Evolutionary conservation across 2,113 vertebrate genomes (phyloP).

Genomic region (Castor canadensis): DNA sequence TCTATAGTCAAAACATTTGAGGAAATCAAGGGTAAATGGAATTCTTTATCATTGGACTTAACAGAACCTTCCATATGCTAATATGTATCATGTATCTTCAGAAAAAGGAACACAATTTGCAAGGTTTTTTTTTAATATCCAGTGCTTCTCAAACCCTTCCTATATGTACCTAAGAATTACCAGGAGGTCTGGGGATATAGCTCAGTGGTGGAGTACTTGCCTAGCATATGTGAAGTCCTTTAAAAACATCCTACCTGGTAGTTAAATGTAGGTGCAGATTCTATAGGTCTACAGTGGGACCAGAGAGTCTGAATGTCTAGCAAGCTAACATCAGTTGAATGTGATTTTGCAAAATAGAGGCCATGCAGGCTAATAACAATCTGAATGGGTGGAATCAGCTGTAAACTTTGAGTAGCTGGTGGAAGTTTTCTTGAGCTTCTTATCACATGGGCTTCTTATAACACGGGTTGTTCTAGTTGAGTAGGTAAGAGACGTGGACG

Average conservation of each 20-base stretch:
- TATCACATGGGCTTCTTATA: neutral
- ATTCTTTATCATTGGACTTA: neutral
- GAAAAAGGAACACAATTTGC: neutral
- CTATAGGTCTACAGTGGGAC: neutral
- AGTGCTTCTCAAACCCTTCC: neutral
- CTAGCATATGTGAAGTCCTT: neutral
- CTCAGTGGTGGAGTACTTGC: no score
- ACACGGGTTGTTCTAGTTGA: neutral
- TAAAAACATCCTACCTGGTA: neutral
- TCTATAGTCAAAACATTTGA: neutral
- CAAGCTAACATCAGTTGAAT: neutral
- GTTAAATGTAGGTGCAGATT: neutral
- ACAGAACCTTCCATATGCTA: neutral
- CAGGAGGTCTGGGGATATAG: neutral
- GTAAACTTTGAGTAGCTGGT: neutral
- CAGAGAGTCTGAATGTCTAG: neutral
- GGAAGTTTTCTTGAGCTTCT: constrained; percentile 11
- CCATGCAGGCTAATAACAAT: neutral
- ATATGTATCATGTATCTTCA: neutral
- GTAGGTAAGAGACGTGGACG: neutral
- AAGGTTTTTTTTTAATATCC: neutral
- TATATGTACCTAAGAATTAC: neutral
- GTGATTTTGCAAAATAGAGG: neutral
- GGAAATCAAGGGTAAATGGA: neutral
- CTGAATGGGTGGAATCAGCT: neutral